Percentiles rank a stretch among this genome's conserved stretches.
phyloP scores from a whole-genome alignment of 2,797 vertebrate genomes.

The Rhabdophis nuchalis region DNA sequence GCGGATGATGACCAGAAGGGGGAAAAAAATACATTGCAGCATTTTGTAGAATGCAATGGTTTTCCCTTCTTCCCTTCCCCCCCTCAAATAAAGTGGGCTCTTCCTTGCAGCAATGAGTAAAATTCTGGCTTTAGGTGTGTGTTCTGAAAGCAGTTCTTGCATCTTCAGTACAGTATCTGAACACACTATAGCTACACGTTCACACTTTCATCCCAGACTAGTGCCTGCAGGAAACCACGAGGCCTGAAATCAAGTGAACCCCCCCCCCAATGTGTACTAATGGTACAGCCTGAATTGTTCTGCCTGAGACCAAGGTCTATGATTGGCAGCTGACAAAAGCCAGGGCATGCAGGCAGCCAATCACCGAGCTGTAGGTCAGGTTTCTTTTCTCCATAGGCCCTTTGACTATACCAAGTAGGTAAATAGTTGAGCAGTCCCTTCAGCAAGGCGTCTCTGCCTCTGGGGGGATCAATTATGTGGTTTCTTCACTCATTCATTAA shows the following conservation, averaged over 20 bases:
- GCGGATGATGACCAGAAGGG: constrained; percentile 8
- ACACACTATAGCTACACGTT: not conserved
- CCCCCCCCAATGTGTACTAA: not conserved
- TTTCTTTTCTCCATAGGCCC: not conserved
- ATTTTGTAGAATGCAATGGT: not conserved
- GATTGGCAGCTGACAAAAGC: not conserved
- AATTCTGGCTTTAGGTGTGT: not conserved
- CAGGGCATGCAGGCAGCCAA: not conserved
- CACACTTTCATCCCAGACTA: not conserved
- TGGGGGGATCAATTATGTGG: not conserved
- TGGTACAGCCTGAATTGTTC: not conserved
- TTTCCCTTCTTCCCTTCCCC: not conserved
- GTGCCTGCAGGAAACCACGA: not conserved
- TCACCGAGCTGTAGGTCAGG: not conserved
- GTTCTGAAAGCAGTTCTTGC: not conserved
- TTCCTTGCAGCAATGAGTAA: not conserved
- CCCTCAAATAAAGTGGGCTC: not conserved
- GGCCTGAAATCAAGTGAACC: not conserved
- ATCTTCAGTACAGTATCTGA: not conserved
- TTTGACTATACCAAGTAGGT: not conserved
- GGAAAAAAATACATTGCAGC: not conserved
- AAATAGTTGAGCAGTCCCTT: not conserved
- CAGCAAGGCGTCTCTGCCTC: not conserved
- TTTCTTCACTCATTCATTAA: not conserved
- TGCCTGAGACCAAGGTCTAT: not conserved